phyloP scores from a whole-genome alignment of 2,113 vertebrate genomes.

The Tyto alba region DNA sequence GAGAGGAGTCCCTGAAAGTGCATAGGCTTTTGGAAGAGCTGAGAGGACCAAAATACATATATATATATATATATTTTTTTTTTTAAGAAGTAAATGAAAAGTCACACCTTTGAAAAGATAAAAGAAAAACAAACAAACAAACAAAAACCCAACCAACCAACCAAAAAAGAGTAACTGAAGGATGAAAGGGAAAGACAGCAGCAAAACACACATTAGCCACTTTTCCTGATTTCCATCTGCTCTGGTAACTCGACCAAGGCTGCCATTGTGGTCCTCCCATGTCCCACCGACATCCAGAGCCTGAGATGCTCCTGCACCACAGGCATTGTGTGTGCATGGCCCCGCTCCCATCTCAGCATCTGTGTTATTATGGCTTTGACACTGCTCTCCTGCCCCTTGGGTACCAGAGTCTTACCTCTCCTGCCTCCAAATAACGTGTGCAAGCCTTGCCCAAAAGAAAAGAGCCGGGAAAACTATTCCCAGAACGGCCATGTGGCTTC shows the following conservation, averaged over 20 bases:
- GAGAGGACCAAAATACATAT: too few species aligned
- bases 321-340: fast-evolving
- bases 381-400: not conserved
- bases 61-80: too few species aligned
- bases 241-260: not conserved
- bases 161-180: not conserved
- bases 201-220: fast-evolving
- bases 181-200: not conserved
- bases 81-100: not conserved
- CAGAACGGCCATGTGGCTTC: fast-evolving
- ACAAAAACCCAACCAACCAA: too few species aligned
- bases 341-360: not conserved
- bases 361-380: not conserved
- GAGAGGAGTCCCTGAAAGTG: not conserved
- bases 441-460: not conserved
- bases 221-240: not conserved
- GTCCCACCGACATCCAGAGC: not conserved
- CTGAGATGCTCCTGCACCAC: fast-evolving
- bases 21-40: not conserved
- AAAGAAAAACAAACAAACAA: not conserved
- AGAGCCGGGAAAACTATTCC: not conserved
- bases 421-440: not conserved
- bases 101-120: not conserved
- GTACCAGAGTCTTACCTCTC: not conserved
- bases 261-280: not conserved